These are phyloP conservation scores for Phrynocephalus guinanensis DNA, from an alignment of 2,797 vertebrate species.

Conservation along the genomic window DNA sequence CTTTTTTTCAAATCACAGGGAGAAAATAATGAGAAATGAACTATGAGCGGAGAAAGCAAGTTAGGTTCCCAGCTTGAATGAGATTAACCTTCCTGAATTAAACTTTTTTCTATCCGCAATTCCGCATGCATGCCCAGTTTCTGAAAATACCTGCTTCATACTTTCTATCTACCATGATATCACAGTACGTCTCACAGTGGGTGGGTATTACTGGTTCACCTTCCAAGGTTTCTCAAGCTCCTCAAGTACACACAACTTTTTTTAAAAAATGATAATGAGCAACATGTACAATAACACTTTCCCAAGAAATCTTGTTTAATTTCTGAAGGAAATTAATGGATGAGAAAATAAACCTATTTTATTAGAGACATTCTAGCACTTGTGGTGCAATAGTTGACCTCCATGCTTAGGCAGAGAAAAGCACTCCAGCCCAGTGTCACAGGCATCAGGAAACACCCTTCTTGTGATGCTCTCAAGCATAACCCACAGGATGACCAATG, in stretches of 20 bases:
- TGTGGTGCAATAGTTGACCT: neutral
- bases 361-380: neutral
- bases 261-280: neutral
- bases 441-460: too few relatives aligned
- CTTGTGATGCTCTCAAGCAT: too few relatives aligned
- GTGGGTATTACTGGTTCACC: neutral
- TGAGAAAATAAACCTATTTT: neutral
- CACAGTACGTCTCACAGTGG: too few relatives aligned
- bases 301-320: neutral
- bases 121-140: neutral
- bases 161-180: neutral
- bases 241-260: neutral
- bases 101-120: neutral
- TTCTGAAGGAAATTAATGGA: neutral
- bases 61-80: neutral
- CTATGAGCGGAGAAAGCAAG: neutral
- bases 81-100: neutral
- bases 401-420: neutral
- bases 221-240: neutral
- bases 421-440: neutral
- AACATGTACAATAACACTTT: neutral
- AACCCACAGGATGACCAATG: neutral
- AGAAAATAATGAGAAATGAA: neutral
- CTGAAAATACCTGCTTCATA: neutral
- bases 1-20: neutral